Conservation (phyloP, 2,888 invertebrate species). For the Prosopocoilus inquinatus region DNA sequence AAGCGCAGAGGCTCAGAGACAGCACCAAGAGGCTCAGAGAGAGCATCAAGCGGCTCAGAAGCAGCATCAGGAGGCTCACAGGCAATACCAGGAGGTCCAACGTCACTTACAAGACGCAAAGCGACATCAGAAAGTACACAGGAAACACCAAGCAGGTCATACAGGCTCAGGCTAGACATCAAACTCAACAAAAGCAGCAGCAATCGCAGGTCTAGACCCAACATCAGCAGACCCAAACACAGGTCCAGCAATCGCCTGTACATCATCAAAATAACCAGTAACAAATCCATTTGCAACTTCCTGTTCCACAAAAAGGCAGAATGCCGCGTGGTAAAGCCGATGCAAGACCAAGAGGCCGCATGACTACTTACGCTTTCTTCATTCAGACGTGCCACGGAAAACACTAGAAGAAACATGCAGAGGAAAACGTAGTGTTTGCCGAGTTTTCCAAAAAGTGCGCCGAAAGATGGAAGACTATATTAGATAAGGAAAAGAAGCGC, state of each 20-base stretch:
- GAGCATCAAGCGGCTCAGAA: constrained; percentile 29
- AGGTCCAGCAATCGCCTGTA: constrained; percentile 43
- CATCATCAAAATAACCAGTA: constrained; percentile 42
- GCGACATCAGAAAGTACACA: too few relatives aligned
- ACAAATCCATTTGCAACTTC: constrained; percentile 29
- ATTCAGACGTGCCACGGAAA: constrained; percentile 99
- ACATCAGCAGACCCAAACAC: constrained; percentile 51
- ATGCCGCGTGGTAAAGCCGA: constrained; percentile 75
- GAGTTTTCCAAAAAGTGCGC: constrained; percentile 99
- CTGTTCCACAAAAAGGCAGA: constrained; percentile 56
- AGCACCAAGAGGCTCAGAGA: constrained; percentile 41
- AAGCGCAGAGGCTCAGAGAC: constrained; percentile 32
- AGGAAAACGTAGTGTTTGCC: constrained; percentile 96
- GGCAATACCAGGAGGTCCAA: constrained; percentile 28
- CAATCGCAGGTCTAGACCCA: constrained; percentile 49
- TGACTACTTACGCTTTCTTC: constrained; percentile 96
- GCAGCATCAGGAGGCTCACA: constrained; percentile 29
- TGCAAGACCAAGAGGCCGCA: constrained; percentile 87
- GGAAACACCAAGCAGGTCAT: constrained; percentile 37
- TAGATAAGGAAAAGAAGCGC: constrained; percentile 95
- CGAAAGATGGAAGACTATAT: constrained; percentile 99
- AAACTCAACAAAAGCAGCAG: constrained; percentile 47
- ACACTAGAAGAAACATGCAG: constrained; percentile 99
- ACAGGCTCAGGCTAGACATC: constrained; percentile 48
- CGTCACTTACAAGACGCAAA: too few relatives aligned